phyloP scores from a whole-genome alignment of 2,888 invertebrate genomes.

The Pedicia rivosa region DNA sequence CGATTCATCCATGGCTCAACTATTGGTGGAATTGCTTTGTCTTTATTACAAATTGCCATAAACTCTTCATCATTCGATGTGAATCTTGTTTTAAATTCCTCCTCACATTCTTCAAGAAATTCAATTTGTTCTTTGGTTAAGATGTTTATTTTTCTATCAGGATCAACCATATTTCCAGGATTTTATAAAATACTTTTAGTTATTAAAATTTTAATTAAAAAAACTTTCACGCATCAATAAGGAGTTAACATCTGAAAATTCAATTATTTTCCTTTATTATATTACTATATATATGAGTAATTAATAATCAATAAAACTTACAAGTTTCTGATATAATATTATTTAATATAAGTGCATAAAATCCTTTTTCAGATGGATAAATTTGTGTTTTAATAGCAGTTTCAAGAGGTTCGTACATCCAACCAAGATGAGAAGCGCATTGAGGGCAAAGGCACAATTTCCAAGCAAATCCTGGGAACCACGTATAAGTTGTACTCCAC shows the following conservation, averaged over 20 bases:
- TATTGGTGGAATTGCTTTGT: conserved; percentile 38
- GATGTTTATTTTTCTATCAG: conserved; percentile 30
- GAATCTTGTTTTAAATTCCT: conserved; percentile 42
- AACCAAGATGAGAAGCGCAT: conserved; percentile 44
- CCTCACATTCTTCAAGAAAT: conserved; percentile 44
- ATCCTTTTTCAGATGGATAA: conserved; percentile 22
- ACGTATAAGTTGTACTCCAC: conserved; percentile 40
- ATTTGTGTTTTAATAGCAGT: conserved; percentile 18
- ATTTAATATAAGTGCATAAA: conserved; percentile 23
- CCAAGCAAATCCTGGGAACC: conserved; percentile 52
- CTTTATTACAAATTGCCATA: conserved; percentile 31
- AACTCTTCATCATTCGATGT: conserved; percentile 46
- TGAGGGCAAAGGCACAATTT: conserved; percentile 42
- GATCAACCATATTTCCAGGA: conserved; percentile 26
- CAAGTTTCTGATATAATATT: conserved; percentile 24
- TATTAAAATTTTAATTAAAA: not conserved
- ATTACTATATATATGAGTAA: not conserved
- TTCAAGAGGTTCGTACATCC: conserved; percentile 37
- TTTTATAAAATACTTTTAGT: not conserved
- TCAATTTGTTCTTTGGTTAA: conserved; percentile 40
- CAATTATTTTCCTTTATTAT: too few relatives aligned
- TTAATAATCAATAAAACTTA: conserved; percentile 15
- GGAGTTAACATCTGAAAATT: conserved; percentile 9
- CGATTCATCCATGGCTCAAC: conserved; percentile 36
- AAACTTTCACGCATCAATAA: conserved; percentile 5